Base-by-base conservation (phyloP, 2,797 vertebrate species). In the Ptychobarbus kaznakovi region DNA sequence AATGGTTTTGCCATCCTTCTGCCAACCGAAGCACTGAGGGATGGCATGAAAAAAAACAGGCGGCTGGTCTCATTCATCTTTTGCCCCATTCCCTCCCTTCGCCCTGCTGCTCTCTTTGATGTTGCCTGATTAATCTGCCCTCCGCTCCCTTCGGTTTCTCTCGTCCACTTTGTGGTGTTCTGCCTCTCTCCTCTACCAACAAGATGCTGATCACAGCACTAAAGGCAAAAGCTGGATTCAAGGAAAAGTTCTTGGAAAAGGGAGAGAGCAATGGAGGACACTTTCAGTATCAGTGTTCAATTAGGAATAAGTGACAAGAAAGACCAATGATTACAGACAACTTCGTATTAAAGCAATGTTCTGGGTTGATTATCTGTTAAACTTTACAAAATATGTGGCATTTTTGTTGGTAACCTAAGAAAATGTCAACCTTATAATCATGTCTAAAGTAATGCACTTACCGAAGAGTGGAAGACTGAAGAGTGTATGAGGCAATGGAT, bases 101-200 rank as follows among this genome's bases (percentile, higher is more conserved):
- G 76, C 83, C 35, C 86, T 70, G 61, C 22, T 74, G 49, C 68
- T 51, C 78, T 87, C 93, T 95, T 94, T 95, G 93, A 95, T 93
- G 92, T 94, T 80, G 87, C 92, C 91, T 94, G 93, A 94, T 95
- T 94, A 94, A 92, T 93, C 92, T 92, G 92, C 88, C 91, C 92
- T 92, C 90, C 90, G 91, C 90, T 88, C 85, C 72, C 87, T 91
- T 81, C 85, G 86, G 66, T 80, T 56, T 81, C 75, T 85, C 13
- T 87, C 87, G 65, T 56, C 66, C 66, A 28, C 84, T 75, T 49
- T 28, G 83, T 89, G 82, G 63, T 69, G 49, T 85, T 87, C 82
- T 58, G 38, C 16, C 40, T 66, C 69, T 78, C 78, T 72, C 85
- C 70, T 73, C 82, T 53, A 70, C 16, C 38, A 66, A 32, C 46